Conservation (phyloP, 2,888 invertebrate genomes). For the Ectemnius cavifrons region DNA sequence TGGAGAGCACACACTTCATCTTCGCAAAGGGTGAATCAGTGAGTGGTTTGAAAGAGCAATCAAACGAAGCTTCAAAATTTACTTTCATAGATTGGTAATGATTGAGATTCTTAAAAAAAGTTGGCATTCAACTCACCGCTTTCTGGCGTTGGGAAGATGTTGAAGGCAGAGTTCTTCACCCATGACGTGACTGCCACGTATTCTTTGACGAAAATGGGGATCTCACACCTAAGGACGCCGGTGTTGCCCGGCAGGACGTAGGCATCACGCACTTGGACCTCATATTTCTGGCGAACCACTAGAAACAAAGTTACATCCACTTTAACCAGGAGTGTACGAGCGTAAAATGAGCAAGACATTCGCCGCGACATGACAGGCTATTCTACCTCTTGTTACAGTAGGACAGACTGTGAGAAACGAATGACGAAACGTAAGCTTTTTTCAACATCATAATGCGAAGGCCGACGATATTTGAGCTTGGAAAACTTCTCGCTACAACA, state of each 20-base stretch:
- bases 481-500: background rate
- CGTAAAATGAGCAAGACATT: too few relatives aligned
- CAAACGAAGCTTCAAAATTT: too few relatives aligned
- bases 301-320: slow-evolving; percentile 69
- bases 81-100: too few relatives aligned
- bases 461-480: background rate
- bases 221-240: slow-evolving; percentile 92
- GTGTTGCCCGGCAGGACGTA: slow-evolving; percentile 95
- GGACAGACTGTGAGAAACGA: background rate
- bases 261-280: slow-evolving; percentile 93
- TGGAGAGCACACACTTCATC: too few relatives aligned
- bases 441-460: background rate
- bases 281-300: slow-evolving; percentile 92
- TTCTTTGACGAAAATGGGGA: slow-evolving; percentile 92
- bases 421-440: background rate
- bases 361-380: too few relatives aligned
- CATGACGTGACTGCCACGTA: slow-evolving; percentile 93
- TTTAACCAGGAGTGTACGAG: slow-evolving; percentile 1
- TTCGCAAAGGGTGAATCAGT: too few relatives aligned
- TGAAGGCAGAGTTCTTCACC: slow-evolving; percentile 90
- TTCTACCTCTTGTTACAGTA: too few relatives aligned
- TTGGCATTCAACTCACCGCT: slow-evolving; percentile 79
- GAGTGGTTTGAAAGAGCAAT: too few relatives aligned
- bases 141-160: slow-evolving; percentile 87
- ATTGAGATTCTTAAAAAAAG: too few relatives aligned